Conservation (phyloP, 2,113 vertebrate species). For the Eubucco bourcierii region DNA sequence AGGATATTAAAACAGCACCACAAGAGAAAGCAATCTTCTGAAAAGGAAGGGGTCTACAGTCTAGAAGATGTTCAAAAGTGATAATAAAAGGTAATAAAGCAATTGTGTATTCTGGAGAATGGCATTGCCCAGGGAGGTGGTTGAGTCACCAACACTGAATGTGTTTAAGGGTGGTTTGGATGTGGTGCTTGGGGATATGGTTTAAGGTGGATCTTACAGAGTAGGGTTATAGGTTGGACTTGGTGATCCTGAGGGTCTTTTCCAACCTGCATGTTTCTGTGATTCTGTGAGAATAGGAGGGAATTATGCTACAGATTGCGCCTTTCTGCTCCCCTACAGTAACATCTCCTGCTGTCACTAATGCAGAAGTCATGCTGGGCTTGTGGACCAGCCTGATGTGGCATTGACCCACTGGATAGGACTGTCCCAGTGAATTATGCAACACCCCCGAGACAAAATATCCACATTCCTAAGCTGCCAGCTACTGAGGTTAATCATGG, state of each 20-base stretch:
- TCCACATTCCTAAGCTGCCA: not conserved
- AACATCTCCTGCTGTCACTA: not conserved
- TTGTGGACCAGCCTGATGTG: not conserved
- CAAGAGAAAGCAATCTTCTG: not conserved
- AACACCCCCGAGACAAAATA: not conserved
- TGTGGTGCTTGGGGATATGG: no score
- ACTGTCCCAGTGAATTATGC: not conserved
- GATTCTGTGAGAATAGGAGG: not conserved
- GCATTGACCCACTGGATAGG: not conserved
- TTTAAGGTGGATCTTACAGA: no score
- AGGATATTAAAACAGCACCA: not conserved
- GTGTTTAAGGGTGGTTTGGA: no score
- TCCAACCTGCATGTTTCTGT: no score
- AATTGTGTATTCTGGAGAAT: not conserved
- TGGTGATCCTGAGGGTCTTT: no score
- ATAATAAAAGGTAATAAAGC: not conserved
- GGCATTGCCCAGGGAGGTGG: no score
- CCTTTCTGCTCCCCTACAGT: not conserved
- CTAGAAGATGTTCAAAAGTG: not conserved
- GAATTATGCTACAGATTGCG: not conserved
- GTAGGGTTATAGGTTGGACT: no score
- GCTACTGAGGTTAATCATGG: not conserved
- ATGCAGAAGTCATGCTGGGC: not conserved
- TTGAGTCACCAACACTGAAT: no score
- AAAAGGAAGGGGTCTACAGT: not conserved